These are phyloP conservation scores for Calcarius lapponicus DNA, from an alignment of 2,797 vertebrate genomes.

Conservation along the genomic window DNA sequence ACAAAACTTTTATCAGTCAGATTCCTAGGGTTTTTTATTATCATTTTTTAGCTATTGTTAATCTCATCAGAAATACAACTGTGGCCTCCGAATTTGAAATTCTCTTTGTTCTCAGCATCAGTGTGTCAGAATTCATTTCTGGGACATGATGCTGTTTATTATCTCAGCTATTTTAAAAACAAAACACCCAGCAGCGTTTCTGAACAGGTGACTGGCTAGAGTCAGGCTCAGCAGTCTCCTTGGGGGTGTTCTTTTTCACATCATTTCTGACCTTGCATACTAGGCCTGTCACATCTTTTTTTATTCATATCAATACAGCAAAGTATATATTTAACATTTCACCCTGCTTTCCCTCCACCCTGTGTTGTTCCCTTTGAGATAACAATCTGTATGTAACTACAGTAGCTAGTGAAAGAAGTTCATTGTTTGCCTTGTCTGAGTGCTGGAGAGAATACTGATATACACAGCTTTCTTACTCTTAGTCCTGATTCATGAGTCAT, in stretches of 20 bases:
- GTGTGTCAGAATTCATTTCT: neutral
- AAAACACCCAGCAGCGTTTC: neutral
- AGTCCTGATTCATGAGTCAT: neutral
- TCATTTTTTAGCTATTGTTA: neutral
- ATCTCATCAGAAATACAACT: neutral
- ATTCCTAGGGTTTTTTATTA: neutral
- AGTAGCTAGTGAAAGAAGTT: neutral
- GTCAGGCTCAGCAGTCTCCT: neutral
- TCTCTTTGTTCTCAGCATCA: neutral
- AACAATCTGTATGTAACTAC: neutral
- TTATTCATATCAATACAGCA: neutral
- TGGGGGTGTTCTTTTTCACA: neutral
- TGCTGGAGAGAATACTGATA: constrained; percentile 18
- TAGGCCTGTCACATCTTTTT: neutral
- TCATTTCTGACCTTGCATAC: neutral
- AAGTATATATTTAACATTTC: constrained; percentile 36
- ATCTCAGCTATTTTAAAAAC: neutral
- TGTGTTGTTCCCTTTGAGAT: neutral
- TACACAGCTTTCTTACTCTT: neutral
- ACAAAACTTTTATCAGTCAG: neutral
- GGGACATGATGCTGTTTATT: neutral
- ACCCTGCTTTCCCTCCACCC: neutral
- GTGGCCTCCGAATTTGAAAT: neutral
- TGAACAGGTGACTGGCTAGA: neutral
- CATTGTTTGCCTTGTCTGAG: constrained; percentile 17